These are phyloP conservation scores for Oithona nana DNA, from an alignment of 2,888 invertebrate species.

Conservation along the genomic window DNA sequence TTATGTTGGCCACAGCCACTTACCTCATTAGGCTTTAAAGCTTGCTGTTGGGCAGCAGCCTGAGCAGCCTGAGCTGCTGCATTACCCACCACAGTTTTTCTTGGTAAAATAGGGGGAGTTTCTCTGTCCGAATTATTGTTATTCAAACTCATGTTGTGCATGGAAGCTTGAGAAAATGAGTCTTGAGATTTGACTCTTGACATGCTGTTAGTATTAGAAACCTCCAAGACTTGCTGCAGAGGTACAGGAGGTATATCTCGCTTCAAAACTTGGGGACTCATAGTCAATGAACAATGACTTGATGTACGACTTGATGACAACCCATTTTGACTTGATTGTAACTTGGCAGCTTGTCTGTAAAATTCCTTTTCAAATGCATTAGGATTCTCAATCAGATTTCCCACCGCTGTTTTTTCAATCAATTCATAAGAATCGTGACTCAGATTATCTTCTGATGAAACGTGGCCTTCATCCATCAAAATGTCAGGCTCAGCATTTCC, in stretches of 20 bases:
- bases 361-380: conserved; percentile 8
- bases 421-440: conserved; percentile 22
- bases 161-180: background rate
- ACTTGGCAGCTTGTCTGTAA: background rate
- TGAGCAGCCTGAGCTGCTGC: background rate
- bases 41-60: background rate
- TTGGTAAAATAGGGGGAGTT: too few relatives aligned
- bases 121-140: background rate
- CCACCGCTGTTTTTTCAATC: conserved; percentile 20
- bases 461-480: background rate
- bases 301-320: background rate
- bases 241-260: background rate
- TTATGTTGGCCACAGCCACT: too few relatives aligned
- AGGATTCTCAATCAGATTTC: conserved; percentile 20
- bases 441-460: conserved; percentile 20
- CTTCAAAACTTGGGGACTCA: background rate
- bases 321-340: background rate
- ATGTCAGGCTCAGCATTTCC: background rate
- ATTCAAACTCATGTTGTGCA: background rate
- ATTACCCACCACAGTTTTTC: background rate
- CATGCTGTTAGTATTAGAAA: background rate
- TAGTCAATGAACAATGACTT: background rate
- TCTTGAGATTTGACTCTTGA: background rate
- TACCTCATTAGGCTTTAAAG: background rate
- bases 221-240: background rate